Conservation (phyloP, 2,888 invertebrate species). For the Ctena decussata region DNA sequence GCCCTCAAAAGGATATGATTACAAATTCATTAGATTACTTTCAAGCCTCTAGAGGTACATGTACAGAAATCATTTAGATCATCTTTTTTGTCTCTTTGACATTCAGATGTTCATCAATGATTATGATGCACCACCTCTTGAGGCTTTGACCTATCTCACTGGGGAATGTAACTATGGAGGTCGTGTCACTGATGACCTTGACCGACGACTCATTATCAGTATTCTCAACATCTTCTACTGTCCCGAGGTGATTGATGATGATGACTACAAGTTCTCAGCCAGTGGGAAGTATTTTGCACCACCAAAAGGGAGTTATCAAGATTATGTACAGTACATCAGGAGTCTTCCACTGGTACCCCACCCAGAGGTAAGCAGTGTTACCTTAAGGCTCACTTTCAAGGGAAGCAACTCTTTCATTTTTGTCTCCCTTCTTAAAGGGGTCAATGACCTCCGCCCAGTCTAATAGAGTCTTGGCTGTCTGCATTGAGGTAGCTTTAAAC, state of each 20-base stretch:
- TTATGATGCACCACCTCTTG: conserved; percentile 86
- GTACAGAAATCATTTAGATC: too few species aligned
- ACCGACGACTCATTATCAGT: conserved; percentile 84
- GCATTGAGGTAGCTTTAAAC: too few species aligned
- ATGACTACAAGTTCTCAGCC: conserved; percentile 82
- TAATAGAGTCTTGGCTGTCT: too few species aligned
- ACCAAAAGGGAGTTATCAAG: conserved; percentile 80
- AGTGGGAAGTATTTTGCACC: conserved; percentile 85
- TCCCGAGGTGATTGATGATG: conserved; percentile 76
- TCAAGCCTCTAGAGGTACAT: too few species aligned
- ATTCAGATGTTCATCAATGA: conserved; percentile 87
- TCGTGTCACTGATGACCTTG: conserved; percentile 86
- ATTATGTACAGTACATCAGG: conserved; percentile 84
- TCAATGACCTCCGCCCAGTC: too few species aligned
- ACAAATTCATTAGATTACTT: too few species aligned
- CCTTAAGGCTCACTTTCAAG: too few species aligned
- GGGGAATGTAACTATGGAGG: conserved; percentile 87
- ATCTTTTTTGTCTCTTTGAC: too few species aligned
- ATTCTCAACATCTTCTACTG: conserved; percentile 85
- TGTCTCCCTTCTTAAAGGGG: too few species aligned
- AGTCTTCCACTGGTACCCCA: conserved; percentile 85
- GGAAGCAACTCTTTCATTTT: too few species aligned
- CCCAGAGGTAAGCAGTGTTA: conserved; percentile 81
- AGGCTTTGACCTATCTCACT: conserved; percentile 85
- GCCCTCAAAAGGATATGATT: too few species aligned